Percentiles rank a stretch among this genome's conserved stretches.
phyloP scores from a whole-genome alignment of 2,797 vertebrate species.

The Acropternis orthonyx region DNA sequence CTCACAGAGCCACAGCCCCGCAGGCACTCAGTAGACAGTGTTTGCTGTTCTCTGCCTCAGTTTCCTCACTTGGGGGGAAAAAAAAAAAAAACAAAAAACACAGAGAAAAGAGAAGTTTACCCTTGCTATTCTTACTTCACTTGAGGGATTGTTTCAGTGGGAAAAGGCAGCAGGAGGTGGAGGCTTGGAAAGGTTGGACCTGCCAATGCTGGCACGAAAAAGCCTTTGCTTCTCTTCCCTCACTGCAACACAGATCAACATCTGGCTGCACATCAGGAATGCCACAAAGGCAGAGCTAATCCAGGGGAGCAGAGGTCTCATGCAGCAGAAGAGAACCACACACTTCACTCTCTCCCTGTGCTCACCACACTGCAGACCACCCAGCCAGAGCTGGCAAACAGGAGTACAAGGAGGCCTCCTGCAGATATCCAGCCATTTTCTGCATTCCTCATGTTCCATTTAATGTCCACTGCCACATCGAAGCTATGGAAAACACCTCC shows the following conservation, averaged over 20 bases:
- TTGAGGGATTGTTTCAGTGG: not conserved
- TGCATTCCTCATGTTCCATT: not conserved
- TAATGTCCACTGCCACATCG: fast-evolving
- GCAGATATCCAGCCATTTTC: not conserved
- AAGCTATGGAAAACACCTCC: not conserved
- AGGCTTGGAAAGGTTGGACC: not conserved
- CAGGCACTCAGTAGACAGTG: too few relatives aligned
- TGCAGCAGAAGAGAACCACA: not conserved
- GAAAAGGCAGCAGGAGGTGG: not conserved
- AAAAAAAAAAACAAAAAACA: fast-evolving
- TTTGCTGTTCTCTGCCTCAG: not conserved
- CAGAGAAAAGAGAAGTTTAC: not conserved
- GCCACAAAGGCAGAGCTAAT: not conserved
- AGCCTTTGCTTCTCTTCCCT: not conserved
- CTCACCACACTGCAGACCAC: not conserved
- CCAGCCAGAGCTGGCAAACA: not conserved
- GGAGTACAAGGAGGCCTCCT: not conserved
- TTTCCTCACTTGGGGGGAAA: not conserved
- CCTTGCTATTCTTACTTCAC: not conserved
- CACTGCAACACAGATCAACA: not conserved
- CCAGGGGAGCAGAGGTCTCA: not conserved
- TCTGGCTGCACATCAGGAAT: not conserved
- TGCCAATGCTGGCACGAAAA: not conserved
- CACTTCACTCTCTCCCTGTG: fast-evolving
- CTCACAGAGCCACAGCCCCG: not conserved